Percentiles rank a stretch among this genome's conserved stretches.
phyloP scores from a whole-genome alignment of 2,888 invertebrate species.

The Andrena flavipes region DNA sequence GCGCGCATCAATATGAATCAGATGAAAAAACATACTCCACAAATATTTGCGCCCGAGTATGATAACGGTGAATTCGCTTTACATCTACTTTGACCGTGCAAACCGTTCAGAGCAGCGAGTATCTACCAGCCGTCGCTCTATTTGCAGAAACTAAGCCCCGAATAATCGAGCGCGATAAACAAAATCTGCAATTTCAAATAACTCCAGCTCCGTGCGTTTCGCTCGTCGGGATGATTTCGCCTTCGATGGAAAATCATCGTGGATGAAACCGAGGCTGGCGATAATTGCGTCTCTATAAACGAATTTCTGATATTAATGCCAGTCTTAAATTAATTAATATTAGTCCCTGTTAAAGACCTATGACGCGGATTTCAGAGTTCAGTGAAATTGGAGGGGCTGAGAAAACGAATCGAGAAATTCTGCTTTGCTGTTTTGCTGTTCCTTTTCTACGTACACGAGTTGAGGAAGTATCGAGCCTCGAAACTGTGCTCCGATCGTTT shows the following conservation, averaged over 20 bases:
- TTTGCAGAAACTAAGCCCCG: background rate
- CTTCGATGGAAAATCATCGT: background rate
- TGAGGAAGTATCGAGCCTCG: slow-evolving; percentile 29
- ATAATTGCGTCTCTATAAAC: too few species aligned
- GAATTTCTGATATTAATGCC: too few species aligned
- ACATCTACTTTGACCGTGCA: background rate
- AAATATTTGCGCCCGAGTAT: background rate
- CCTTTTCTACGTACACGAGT: slow-evolving; percentile 1
- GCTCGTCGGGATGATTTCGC: background rate
- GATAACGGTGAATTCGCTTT: slow-evolving; percentile 7
- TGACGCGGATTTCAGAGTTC: background rate
- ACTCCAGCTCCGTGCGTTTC: background rate
- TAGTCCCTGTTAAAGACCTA: too few species aligned
- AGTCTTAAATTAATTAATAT: background rate
- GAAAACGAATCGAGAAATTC: slow-evolving; percentile 9
- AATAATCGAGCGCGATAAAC: slow-evolving; percentile 3
- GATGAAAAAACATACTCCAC: background rate
- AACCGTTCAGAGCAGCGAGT: slow-evolving; percentile 1
- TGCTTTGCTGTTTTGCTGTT: background rate
- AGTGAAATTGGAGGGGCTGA: slow-evolving; percentile 35
- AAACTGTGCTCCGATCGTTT: slow-evolving; percentile 50
- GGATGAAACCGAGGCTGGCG: too few species aligned
- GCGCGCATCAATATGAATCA: background rate
- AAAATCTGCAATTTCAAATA: background rate
- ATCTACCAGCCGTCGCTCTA: background rate